Evolutionary conservation across 1,140 invertebrate genomes (phyloP).

Genomic region (Eriocheir sinensis): DNA sequence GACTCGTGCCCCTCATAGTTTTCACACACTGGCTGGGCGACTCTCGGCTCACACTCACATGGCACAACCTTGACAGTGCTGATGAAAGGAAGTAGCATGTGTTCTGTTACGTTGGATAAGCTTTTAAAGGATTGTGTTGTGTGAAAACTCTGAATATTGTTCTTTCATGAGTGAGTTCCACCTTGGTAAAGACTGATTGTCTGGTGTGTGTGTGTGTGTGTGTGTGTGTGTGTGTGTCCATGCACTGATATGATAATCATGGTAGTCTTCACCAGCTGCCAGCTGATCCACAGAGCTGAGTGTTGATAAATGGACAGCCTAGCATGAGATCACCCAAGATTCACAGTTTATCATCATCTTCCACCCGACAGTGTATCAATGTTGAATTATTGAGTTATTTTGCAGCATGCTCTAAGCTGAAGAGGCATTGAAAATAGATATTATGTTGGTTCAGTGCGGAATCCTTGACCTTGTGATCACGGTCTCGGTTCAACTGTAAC

Average conservation of each 20-base stretch:
- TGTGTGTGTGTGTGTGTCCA: not conserved
- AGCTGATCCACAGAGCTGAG: not conserved
- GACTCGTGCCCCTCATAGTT: constrained; percentile 19
- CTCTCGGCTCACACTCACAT: not conserved
- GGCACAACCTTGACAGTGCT: not conserved
- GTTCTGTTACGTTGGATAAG: not conserved
- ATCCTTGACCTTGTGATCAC: not conserved
- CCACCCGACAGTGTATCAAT: not conserved
- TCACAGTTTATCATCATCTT: not conserved
- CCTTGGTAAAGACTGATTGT: not conserved
- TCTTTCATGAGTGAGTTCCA: not conserved
- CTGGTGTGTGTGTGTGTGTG: not conserved
- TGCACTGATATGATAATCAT: not conserved
- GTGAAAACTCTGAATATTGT: no score
- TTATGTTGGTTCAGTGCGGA: not conserved
- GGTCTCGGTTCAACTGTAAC: not conserved
- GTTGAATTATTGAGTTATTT: no score
- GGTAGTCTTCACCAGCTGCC: not conserved
- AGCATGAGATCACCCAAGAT: not conserved
- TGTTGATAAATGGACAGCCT: not conserved
- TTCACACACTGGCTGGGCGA: not conserved
- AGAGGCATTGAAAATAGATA: constrained; percentile 2
- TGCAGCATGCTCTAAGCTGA: not conserved
- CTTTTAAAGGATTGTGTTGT: not conserved
- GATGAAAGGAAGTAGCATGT: not conserved